A percentile compares a stretch with the other conserved stretches of the same genome.
These are phyloP conservation scores for Triplophysa yarkandensis DNA, from an alignment of 2,797 vertebrate genomes.

Conservation along the genomic window DNA sequence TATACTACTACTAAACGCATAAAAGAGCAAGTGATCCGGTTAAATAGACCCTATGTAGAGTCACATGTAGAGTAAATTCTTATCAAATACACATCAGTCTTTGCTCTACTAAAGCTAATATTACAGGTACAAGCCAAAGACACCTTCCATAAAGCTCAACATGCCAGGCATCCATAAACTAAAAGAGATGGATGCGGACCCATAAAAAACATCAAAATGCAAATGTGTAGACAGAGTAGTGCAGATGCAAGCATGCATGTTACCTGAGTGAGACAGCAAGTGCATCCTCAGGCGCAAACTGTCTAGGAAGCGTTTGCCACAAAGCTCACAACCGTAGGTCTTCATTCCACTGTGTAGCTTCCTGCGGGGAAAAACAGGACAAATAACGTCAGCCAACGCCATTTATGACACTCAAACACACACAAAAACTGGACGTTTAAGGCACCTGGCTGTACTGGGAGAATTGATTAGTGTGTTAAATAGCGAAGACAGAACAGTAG, in stretches of 20 bases:
- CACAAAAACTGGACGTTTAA: conserved; percentile 21
- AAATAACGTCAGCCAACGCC: conserved; percentile 76
- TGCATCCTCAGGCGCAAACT: conserved; percentile 97
- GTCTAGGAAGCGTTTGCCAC: conserved; percentile 93
- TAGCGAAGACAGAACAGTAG: conserved; percentile 38
- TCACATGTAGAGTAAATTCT: not conserved
- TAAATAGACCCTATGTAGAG: not conserved
- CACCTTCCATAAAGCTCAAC: not conserved
- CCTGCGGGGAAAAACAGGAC: conserved; percentile 74
- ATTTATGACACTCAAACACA: conserved; percentile 65
- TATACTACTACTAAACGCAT: too few species aligned
- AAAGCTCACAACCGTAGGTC: conserved; percentile 95
- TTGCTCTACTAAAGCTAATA: not conserved
- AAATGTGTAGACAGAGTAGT: conserved; percentile 55
- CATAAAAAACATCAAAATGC: conserved; percentile 38
- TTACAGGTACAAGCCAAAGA: not conserved
- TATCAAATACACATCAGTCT: not conserved
- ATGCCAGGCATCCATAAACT: not conserved
- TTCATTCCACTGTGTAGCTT: conserved; percentile 99
- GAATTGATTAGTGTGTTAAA: conserved; percentile 52
- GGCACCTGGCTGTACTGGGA: conserved; percentile 35
- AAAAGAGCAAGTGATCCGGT: too few species aligned
- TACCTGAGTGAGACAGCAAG: conserved; percentile 98
- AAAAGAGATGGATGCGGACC: conserved; percentile 13
- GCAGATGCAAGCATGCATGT: conserved; percentile 45